Evolutionary conservation across 2,888 invertebrate species (phyloP), one percentile per base, ranked within the genome.

Genomic region (Drosophila tanythrix): DNA sequence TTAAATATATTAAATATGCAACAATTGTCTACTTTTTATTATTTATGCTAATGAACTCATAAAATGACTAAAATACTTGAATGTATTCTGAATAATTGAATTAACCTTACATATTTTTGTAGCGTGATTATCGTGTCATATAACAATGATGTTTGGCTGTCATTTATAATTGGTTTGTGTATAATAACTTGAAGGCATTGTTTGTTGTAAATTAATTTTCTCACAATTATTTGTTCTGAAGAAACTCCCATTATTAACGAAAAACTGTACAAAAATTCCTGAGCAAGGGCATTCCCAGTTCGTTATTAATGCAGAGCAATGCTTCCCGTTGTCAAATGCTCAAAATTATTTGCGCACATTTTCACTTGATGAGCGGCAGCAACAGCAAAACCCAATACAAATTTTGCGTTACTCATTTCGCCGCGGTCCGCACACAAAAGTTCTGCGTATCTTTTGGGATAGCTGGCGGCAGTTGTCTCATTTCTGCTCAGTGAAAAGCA

Each of bases 401-500:
- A 40, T 58, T 57, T 53, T 75, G 29, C 63, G 70, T 69, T 55
- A 36, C 58, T 50, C 59, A 43, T 60, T 52, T 55, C 29, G n/a
- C 25, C 25, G 48, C 64, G 21, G 2, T 50, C 25, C 40, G 40
- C 36, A 36, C 51, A 52, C 18, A 48, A 46, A 55, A n/a, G 33
- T 35, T 21, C 21, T 21, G 46, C 35, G 57, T 50, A 76, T 73
- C 55, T 68, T 43, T 46, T 51, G 40, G 40, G 75, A 57, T 62
- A 38, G 53, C 29, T n/a, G 21, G 27, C 13, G 27, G 52, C 63
- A 56, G 63, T 76, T 69, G 70, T 80, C 63, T 79, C 64, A 53
- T 11, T 58, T 77, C 70, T 58, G 85, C 76, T 85, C 81, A 69
- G 78, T 83, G 88, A 71, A 82, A 67, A 77, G 74, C 82, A 56